Conservation (phyloP, 2,888 invertebrate species). For the Bhutanitis thaidina region DNA sequence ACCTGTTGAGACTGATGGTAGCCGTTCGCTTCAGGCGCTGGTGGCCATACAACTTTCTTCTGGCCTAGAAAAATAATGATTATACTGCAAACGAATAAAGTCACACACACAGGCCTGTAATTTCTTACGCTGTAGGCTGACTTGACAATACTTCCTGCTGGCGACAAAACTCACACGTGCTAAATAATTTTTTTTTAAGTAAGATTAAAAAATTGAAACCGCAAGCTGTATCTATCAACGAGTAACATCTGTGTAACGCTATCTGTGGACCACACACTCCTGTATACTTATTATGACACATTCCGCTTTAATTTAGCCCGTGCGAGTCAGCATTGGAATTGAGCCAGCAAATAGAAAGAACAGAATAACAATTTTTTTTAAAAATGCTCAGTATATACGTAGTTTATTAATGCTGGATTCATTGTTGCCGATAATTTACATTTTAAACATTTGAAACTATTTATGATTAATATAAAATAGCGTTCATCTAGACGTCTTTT, state of each 20-base stretch:
- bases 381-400: background rate
- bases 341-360: constrained; percentile 52
- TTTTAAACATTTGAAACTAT: too few relatives aligned
- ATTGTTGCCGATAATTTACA: background rate
- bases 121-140: too few relatives aligned
- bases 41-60: constrained; percentile 94
- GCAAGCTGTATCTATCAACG: constrained; percentile 31
- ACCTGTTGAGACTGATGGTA: constrained; percentile 83
- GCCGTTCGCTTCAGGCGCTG: constrained; percentile 84
- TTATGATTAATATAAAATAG: too few relatives aligned
- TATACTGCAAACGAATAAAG: too few relatives aligned
- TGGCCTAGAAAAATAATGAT: constrained; percentile 79
- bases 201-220: too few relatives aligned
- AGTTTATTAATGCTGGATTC: constrained; percentile 4
- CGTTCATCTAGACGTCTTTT: too few relatives aligned
- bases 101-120: too few relatives aligned
- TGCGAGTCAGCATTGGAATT: constrained; percentile 58
- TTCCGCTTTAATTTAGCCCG: constrained; percentile 67
- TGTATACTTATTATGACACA: constrained; percentile 65
- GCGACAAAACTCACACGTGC: too few relatives aligned
- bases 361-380: constrained; percentile 51
- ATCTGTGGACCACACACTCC: constrained; percentile 43
- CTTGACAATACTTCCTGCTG: too few relatives aligned
- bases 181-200: too few relatives aligned
- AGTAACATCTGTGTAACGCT: constrained; percentile 38